Conservation (phyloP, 2,797 vertebrate species). For the Semotilus atromaculatus region DNA sequence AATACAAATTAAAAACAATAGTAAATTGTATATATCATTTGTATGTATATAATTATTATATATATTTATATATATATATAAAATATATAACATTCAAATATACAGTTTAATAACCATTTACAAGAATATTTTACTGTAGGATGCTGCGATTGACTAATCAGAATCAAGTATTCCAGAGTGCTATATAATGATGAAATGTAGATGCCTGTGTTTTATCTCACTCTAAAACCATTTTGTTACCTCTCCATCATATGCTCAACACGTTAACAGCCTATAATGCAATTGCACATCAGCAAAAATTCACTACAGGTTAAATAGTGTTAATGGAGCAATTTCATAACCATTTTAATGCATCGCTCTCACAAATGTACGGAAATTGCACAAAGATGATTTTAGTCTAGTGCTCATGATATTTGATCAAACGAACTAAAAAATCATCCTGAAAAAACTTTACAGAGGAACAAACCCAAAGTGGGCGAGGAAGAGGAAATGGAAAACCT, state of each 20-base stretch:
- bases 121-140: neutral
- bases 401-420: neutral
- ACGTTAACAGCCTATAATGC: neutral
- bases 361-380: neutral
- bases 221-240: neutral
- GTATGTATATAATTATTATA: too few relatives aligned
- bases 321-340: neutral
- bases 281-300: neutral
- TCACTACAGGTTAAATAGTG: neutral
- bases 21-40: neutral
- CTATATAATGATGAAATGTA: neutral
- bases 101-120: neutral
- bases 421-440: neutral
- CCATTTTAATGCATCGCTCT: neutral
- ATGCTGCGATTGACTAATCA: neutral
- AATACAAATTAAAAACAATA: neutral
- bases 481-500: constrained; percentile 12
- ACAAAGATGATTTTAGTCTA: neutral
- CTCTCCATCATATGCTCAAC: neutral
- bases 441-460: neutral
- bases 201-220: neutral
- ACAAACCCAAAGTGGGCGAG: neutral
- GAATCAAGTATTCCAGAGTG: neutral
- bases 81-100: neutral
- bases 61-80: neutral